These are phyloP conservation scores for Periparus ater DNA, from an alignment of 2,797 vertebrate genomes.

Conservation along the genomic window DNA sequence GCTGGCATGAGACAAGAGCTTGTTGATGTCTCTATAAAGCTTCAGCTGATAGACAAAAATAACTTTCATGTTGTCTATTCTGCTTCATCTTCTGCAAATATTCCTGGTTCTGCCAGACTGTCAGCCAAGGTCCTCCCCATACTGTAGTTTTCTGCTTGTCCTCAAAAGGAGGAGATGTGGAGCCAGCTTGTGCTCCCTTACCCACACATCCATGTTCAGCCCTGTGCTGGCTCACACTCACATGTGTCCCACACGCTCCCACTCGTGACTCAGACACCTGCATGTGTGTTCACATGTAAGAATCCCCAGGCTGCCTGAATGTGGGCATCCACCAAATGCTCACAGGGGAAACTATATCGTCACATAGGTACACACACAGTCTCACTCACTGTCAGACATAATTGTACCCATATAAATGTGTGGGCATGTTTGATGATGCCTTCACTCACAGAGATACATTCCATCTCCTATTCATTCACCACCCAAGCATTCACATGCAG, in stretches of 20 bases:
- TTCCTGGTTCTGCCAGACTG: slow-evolving; percentile 9
- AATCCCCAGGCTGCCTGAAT: background rate
- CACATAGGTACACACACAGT: background rate
- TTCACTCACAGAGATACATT: background rate
- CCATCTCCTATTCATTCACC: background rate
- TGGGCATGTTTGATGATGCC: background rate
- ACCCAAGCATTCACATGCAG: background rate
- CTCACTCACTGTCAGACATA: background rate
- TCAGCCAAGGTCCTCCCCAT: background rate
- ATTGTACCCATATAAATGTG: background rate
- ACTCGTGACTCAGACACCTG: background rate
- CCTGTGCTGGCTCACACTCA: background rate
- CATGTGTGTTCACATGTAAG: fast-evolving
- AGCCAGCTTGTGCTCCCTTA: background rate
- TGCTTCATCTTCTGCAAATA: slow-evolving; percentile 37
- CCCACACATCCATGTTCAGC: background rate
- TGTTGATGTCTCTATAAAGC: slow-evolving; percentile 66
- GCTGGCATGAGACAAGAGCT: slow-evolving; percentile 64
- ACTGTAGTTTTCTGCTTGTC: background rate
- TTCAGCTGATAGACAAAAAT: slow-evolving; percentile 63
- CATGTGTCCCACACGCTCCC: fast-evolving
- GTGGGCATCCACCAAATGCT: background rate
- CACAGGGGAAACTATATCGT: fast-evolving
- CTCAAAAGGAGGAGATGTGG: background rate
- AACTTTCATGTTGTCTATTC: slow-evolving; percentile 32